These are phyloP conservation scores for Myopa testacea DNA, from an alignment of 2,888 invertebrate species.

Conservation along the genomic window DNA sequence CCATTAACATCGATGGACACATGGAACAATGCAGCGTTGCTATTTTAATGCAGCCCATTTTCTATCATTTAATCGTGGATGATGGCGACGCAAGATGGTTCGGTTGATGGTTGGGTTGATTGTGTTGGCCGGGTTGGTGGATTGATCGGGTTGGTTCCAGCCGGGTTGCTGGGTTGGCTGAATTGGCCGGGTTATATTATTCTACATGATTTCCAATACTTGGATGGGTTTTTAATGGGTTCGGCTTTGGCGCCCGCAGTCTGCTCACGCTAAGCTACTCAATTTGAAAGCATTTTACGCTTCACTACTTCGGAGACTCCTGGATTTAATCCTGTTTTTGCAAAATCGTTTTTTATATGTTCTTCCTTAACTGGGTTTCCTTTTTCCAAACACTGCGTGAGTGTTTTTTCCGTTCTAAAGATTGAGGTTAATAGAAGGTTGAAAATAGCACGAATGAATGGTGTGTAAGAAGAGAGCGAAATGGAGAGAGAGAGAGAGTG, in stretches of 20 bases:
- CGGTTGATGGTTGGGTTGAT: background rate
- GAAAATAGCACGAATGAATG: constrained; percentile 1
- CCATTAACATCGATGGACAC: constrained; percentile 3
- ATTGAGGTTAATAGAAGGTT: background rate
- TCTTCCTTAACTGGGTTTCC: background rate
- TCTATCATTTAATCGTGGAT: background rate
- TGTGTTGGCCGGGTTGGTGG: too few relatives aligned
- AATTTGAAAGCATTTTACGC: constrained; percentile 60
- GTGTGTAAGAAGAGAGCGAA: background rate
- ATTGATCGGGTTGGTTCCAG: too few relatives aligned
- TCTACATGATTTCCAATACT: background rate
- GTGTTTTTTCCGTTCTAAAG: background rate
- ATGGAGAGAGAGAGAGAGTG: background rate
- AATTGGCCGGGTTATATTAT: too few relatives aligned
- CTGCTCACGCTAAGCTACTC: constrained; percentile 22
- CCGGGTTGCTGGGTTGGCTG: background rate
- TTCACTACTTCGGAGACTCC: constrained; percentile 59
- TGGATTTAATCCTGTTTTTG: constrained; percentile 62
- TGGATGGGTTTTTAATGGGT: background rate
- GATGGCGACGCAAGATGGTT: background rate
- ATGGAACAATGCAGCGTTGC: background rate
- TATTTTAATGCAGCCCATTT: background rate
- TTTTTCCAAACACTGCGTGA: background rate
- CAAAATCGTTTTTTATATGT: constrained; percentile 8
- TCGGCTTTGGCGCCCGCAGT: background rate